Conservation (phyloP, 2,113 vertebrate species). For the Henicopernis longicauda region DNA sequence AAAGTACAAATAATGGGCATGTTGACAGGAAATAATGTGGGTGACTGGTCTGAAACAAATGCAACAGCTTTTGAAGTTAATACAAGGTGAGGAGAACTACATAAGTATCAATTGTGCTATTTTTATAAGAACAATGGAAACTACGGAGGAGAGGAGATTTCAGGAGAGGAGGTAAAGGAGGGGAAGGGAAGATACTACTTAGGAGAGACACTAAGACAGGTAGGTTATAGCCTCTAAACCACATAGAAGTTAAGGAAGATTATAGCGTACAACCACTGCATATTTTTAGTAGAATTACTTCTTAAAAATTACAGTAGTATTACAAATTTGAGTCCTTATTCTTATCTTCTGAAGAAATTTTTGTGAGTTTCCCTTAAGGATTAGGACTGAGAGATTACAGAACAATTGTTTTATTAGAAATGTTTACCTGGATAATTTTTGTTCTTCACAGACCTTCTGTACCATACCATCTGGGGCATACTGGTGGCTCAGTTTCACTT, state of each 20-base stretch:
- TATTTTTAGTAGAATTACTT: neutral
- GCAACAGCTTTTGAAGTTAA: neutral
- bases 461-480: neutral
- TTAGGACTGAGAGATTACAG: neutral
- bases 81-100: neutral
- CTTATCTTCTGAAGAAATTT: neutral
- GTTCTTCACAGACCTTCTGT: neutral
- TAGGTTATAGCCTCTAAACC: neutral
- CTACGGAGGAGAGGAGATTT: neutral
- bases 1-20: neutral
- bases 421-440: neutral
- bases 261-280: neutral
- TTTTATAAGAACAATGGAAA: neutral
- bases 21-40: neutral
- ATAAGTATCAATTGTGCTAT: neutral
- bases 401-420: neutral
- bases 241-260: neutral
- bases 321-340: neutral
- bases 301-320: neutral
- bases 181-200: neutral
- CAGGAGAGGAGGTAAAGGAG: neutral
- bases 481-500: neutral
- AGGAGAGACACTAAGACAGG: neutral
- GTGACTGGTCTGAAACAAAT: neutral
- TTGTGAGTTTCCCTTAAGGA: neutral